A percentile compares a stretch with the other conserved stretches of the same genome.
These are phyloP conservation scores for Sardina pilchardus DNA, from an alignment of 2,113 vertebrate species.

Conservation along the genomic window DNA sequence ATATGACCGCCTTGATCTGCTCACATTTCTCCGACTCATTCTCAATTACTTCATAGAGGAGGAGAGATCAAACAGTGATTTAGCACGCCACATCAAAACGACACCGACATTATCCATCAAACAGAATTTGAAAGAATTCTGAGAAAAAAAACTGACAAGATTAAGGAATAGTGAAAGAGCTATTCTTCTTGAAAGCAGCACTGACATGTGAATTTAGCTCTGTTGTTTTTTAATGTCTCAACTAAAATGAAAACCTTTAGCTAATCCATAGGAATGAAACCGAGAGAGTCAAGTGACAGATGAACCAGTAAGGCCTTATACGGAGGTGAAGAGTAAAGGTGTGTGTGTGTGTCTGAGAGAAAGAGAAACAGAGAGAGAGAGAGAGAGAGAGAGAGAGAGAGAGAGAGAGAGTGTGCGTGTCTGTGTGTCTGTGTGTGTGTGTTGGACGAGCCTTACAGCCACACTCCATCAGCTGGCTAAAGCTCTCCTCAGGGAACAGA, in stretches of 20 bases:
- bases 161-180: neutral
- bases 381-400: neutral
- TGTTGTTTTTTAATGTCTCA: no score
- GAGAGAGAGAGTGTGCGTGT: neutral
- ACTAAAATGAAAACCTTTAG: no score
- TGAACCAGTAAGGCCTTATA: no score
- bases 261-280: no score
- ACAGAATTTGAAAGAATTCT: neutral
- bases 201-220: no score
- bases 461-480: slow-evolving; percentile 73
- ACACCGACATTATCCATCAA: neutral
- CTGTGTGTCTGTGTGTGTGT: neutral
- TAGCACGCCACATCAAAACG: neutral
- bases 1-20: slow-evolving; percentile 70
- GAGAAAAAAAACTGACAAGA: neutral
- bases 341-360: neutral
- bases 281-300: no score
- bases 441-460: slow-evolving; percentile 63
- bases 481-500: slow-evolving; percentile 77
- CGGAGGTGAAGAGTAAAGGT: no score
- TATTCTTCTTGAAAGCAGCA: neutral
- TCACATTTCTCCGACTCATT: slow-evolving; percentile 67
- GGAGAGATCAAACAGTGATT: neutral
- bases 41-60: slow-evolving; percentile 66
- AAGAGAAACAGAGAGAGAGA: neutral